phyloP scores from a whole-genome alignment of 2,888 invertebrate species.

The Polydesmus complanatus region DNA sequence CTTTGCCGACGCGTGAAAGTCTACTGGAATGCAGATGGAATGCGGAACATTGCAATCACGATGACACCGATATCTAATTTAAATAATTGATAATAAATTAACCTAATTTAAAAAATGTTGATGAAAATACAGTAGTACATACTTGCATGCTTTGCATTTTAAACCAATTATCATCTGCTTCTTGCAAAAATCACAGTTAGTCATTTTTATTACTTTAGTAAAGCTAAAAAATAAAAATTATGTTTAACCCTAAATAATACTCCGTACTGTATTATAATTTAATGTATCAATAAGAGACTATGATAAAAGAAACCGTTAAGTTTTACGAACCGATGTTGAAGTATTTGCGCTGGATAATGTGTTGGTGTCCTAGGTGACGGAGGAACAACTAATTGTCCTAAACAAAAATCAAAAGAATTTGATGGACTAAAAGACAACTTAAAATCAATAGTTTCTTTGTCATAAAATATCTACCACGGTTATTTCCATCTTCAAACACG shows the following conservation, averaged over 20 bases:
- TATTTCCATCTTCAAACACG: conserved; percentile 4
- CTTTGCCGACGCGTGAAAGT: conserved; percentile 56
- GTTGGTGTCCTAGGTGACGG: conserved; percentile 64
- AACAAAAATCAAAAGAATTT: background rate
- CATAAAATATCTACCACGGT: no score
- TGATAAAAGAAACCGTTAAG: no score
- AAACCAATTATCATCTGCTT: conserved; percentile 74
- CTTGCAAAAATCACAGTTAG: conserved; percentile 77
- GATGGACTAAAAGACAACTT: background rate
- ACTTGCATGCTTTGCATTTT: conserved; percentile 91
- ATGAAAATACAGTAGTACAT: conserved; percentile 29
- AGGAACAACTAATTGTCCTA: conserved; percentile 26
- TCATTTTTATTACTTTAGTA: conserved; percentile 71
- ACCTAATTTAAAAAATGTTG: background rate
- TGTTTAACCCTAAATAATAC: background rate
- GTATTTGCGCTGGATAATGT: conserved; percentile 16
- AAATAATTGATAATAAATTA: conserved; percentile 4
- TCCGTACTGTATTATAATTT: conserved; percentile 1
- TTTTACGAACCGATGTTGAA: conserved; percentile 25
- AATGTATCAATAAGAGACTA: no score
- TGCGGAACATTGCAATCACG: conserved; percentile 57
- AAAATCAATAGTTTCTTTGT: no score
- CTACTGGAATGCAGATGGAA: conserved; percentile 57
- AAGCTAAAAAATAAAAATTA: conserved; percentile 41
- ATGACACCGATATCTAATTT: conserved; percentile 50